These are phyloP conservation scores for Synanthedon andrenaeformis DNA, from an alignment of 2,888 invertebrate genomes.

Conservation along the genomic window DNA sequence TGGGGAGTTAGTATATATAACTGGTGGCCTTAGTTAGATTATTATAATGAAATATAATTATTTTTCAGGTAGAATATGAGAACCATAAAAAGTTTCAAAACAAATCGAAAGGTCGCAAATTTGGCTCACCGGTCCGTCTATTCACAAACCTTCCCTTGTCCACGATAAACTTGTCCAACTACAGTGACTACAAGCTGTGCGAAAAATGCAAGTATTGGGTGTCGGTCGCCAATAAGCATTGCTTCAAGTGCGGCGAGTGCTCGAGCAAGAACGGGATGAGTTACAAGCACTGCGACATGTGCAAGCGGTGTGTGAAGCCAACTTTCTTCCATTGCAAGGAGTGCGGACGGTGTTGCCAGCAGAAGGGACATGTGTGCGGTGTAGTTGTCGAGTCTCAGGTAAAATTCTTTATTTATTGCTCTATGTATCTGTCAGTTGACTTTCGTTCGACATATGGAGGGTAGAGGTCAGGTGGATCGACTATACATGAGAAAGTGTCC, in stretches of 20 bases:
- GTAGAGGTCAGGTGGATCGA: too few relatives aligned
- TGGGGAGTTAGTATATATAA: too few relatives aligned
- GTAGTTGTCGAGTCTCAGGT: constrained; percentile 50
- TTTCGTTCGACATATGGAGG: too few relatives aligned
- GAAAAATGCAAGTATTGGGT: constrained; percentile 78
- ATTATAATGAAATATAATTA: too few relatives aligned
- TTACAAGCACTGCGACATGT: constrained; percentile 81
- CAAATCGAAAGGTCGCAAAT: constrained; percentile 73
- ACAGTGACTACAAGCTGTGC: constrained; percentile 82
- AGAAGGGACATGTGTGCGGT: constrained; percentile 48
- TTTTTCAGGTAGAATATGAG: constrained; percentile 78
- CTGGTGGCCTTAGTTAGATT: too few relatives aligned
- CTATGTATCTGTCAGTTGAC: not conserved
- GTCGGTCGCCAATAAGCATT: constrained; percentile 42
- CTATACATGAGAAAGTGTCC: too few relatives aligned
- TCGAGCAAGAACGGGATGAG: constrained; percentile 74
- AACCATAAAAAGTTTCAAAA: constrained; percentile 81
- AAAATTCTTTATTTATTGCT: constrained; percentile 2
- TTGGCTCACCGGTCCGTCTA: constrained; percentile 87
- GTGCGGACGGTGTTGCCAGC: constrained; percentile 75
- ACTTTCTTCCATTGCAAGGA: constrained; percentile 82
- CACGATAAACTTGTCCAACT: constrained; percentile 53
- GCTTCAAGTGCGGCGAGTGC: constrained; percentile 48
- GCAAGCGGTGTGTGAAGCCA: constrained; percentile 86
- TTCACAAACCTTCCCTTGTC: constrained; percentile 82